A percentile compares a stretch with the other conserved stretches of the same genome.
These are phyloP conservation scores for Tokudaia tokunoshimensis DNA, from an alignment of 2,797 vertebrate species.

Conservation along the genomic window DNA sequence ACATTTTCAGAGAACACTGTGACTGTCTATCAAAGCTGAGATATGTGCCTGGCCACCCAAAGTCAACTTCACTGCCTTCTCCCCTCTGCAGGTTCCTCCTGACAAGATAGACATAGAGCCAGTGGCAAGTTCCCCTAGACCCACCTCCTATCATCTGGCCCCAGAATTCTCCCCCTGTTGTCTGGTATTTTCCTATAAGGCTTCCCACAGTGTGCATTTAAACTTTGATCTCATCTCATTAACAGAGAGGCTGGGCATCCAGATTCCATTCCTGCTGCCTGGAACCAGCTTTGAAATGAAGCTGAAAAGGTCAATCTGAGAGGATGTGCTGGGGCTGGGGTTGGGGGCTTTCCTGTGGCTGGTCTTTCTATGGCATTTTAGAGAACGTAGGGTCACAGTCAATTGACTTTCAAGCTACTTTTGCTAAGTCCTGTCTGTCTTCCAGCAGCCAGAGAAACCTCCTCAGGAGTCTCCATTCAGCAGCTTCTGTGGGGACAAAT, in stretches of 20 bases:
- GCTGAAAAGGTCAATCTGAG: background rate
- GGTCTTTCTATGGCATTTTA: constrained; percentile 36
- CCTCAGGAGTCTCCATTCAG: constrained; percentile 64
- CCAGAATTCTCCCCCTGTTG: constrained; percentile 54
- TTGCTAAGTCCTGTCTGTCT: constrained; percentile 74
- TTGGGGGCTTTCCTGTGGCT: background rate
- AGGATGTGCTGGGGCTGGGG: background rate
- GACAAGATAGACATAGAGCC: background rate
- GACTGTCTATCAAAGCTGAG: background rate
- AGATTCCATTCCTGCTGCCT: background rate
- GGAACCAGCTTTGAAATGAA: background rate
- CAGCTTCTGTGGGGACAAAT: constrained; percentile 75
- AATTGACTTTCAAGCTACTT: constrained; percentile 30
- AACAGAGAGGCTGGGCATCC: background rate
- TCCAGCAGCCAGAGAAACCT: constrained; percentile 73
- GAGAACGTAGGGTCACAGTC: background rate
- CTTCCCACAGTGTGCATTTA: constrained; percentile 47
- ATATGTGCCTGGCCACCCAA: accelerated
- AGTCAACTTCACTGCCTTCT: background rate
- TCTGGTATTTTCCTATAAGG: constrained; percentile 40
- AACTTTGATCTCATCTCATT: constrained; percentile 70
- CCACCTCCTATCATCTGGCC: background rate
- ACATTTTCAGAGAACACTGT: accelerated
- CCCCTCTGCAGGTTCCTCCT: background rate
- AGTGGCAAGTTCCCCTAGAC: background rate